Evolutionary conservation across 2,113 vertebrate species (phyloP).

Genomic region (Pavo muticus): DNA sequence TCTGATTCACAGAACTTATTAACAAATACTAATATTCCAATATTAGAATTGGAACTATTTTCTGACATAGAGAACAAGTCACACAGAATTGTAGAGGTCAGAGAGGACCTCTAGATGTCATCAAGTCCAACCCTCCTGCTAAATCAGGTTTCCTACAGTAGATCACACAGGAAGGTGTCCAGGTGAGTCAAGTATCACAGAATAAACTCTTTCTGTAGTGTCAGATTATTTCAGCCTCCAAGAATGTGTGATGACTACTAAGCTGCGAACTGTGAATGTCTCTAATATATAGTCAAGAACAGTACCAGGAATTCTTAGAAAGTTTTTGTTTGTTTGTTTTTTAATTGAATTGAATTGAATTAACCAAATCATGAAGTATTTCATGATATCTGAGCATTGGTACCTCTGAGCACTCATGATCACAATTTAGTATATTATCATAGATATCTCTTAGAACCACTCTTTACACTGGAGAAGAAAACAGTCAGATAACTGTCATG

Average conservation of each 20-base stretch:
- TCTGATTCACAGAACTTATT: not conserved
- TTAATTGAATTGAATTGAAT: not conserved
- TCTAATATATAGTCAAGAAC: not conserved
- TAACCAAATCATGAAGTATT: not conserved
- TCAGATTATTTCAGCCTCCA: not conserved
- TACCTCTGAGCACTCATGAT: not conserved
- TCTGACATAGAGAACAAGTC: not conserved
- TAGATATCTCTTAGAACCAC: not conserved
- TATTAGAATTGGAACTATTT: not conserved
- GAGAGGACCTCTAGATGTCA: too few relatives aligned
- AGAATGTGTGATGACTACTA: not conserved
- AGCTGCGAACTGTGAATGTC: not conserved
- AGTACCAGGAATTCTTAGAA: not conserved
- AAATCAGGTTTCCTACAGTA: too few relatives aligned
- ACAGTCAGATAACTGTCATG: not conserved
- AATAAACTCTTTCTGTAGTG: not conserved
- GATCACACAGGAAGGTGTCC: too few relatives aligned
- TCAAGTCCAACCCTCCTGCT: too few relatives aligned
- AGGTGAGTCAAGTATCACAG: not conserved
- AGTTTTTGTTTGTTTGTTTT: too few relatives aligned
- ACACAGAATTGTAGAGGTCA: too few relatives aligned
- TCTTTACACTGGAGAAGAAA: not conserved
- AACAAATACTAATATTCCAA: not conserved
- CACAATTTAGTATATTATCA: not conserved
- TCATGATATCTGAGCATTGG: not conserved